A percentile compares a stretch with the other conserved stretches of the same genome.
These are phyloP conservation scores for Bombus superbus DNA, from an alignment of 1,140 invertebrate genomes.

Conservation along the genomic window DNA sequence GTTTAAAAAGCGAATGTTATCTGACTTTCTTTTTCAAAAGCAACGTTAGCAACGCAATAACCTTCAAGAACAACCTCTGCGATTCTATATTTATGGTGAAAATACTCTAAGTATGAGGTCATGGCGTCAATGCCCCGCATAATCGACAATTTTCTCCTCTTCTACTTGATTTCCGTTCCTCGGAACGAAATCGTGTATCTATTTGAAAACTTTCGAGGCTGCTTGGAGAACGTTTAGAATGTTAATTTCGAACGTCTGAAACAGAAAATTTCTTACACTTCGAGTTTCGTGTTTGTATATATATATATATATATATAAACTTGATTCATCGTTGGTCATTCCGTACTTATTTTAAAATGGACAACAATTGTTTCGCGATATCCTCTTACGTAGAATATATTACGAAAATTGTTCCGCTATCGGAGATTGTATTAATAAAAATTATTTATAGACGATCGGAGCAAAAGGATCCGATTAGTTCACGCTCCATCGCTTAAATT, in stretches of 20 bases:
- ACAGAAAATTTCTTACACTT: not conserved
- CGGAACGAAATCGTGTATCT: not conserved
- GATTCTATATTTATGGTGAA: not conserved
- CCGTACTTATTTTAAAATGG: no score
- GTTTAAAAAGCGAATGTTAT: not conserved
- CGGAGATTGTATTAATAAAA: no score
- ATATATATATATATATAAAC: no score
- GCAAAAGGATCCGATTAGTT: no score
- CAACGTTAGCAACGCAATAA: not conserved
- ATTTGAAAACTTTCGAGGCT: not conserved
- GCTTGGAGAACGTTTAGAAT: not conserved
- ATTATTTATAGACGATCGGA: no score
- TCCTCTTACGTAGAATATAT: no score
- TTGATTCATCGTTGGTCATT: no score
- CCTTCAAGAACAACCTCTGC: not conserved
- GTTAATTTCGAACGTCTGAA: not conserved
- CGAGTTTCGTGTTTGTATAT: no score
- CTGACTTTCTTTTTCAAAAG: not conserved
- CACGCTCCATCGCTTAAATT: no score
- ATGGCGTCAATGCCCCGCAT: not conserved
- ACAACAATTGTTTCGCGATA: no score
- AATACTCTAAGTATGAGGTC: not conserved
- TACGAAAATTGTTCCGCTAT: no score
- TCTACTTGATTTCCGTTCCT: not conserved
- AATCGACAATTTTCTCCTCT: conserved; percentile 12